A percentile compares a stretch with the other conserved stretches of the same genome.
Evolutionary conservation across 1,140 invertebrate genomes (phyloP).

Genomic region (Teleogryllus occipitalis): DNA sequence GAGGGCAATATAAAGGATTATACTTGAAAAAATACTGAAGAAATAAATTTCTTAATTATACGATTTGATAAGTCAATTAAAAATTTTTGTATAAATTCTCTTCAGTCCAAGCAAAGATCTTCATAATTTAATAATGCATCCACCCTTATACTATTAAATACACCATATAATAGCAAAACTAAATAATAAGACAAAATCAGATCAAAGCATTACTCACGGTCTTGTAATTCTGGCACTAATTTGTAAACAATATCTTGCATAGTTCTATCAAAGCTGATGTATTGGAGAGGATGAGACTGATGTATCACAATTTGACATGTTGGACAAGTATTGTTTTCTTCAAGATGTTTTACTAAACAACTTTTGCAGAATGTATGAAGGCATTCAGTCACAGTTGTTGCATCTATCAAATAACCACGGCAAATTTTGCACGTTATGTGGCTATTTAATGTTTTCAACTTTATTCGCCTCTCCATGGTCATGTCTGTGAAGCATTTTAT

Average conservation of each 20-base stretch:
- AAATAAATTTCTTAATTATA: no score
- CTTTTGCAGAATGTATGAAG: slow-evolving; percentile 98
- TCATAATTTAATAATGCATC: no score
- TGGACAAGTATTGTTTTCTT: slow-evolving; percentile 95
- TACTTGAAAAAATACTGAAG: no score
- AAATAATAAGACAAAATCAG: background rate
- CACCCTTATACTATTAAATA: no score
- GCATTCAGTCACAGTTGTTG: slow-evolving; percentile 95
- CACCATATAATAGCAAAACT: background rate
- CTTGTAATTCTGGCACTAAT: slow-evolving; percentile 84
- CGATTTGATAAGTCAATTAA: no score
- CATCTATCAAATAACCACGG: slow-evolving; percentile 92
- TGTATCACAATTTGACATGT: slow-evolving; percentile 95
- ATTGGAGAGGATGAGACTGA: slow-evolving; percentile 92
- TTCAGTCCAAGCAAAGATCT: no score
- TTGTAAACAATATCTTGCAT: slow-evolving; percentile 99
- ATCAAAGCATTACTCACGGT: slow-evolving; percentile 51
- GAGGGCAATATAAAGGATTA: no score
- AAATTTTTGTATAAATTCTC: no score
- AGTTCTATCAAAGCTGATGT: slow-evolving; percentile 94
- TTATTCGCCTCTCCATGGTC: slow-evolving; percentile 81
- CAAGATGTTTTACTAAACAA: slow-evolving; percentile 93
- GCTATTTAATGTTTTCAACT: slow-evolving; percentile 82
- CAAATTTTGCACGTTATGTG: slow-evolving; percentile 95
- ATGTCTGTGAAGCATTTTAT: slow-evolving; percentile 31